Base-by-base conservation (phyloP, 1,140 invertebrate genomes). In the Papilio polyxenes region DNA sequence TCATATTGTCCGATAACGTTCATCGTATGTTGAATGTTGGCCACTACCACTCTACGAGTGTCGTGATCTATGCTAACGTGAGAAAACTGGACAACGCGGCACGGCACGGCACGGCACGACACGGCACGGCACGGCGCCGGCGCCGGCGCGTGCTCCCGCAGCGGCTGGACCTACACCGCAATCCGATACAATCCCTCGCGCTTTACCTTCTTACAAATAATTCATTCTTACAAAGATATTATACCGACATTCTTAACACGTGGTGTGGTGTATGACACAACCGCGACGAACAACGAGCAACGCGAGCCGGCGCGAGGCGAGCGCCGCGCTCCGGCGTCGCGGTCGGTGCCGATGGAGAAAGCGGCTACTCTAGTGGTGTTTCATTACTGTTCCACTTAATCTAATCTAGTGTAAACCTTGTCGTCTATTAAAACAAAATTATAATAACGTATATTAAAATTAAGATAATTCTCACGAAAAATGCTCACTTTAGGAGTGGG, bases 291-390 rank as follows among this genome's bases (percentile, higher is more conserved):
- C 37, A 48, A 79, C 53, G 77, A 31, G n/a, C 56, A 49, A 79
- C 56, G 17, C 76, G 76, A 17, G 9, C 51, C 75, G 80, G 81
- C 59, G 82, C 84, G 82, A 75, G 81, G 83, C 85, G 85, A 83
- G 85, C 83, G 86, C 88, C 88, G 88, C 90, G 93, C 91, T 89
- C 90, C 92, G 91, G 92, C 93, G 89, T 92, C 91, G 90, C 90
- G 90, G 90, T 89, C 86, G 84, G 92, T 93, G 92, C 91, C 93
- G 90, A 91, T 89, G 91, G 92, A 92, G 91, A 94, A 95, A 94
- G 93, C 93, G 92, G 93, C 93, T 95, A 95, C 91, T 89, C 93
- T 95, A 95, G 93, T 94, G 94, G 94, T 95, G 94, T 95, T 91
- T 92, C 92, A 91, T 93, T 93, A 94, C 92, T 91, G 94, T 92